Base-by-base conservation (phyloP, 1,140 invertebrate species). In the Drosophila micromelanica region DNA sequence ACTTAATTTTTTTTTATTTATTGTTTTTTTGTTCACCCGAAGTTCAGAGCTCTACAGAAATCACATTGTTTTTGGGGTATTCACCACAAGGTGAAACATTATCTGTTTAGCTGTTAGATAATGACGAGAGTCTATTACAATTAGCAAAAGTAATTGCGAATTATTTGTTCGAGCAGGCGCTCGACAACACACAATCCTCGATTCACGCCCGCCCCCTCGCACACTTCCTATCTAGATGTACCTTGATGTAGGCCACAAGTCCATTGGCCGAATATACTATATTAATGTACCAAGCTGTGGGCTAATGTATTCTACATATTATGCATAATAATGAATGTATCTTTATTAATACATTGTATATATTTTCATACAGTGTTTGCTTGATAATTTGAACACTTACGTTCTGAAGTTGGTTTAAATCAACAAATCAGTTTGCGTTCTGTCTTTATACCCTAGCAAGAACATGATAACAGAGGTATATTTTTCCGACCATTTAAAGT, bases 61-160 rank as follows among this genome's bases (percentile, higher is more conserved):
- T 82, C 82, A 69, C 74, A 69, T 73, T 77, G 59, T 60, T 76
- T 81, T 77, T 76, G 46, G 81, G 78, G 82, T 81, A 87, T 81
- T 81, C 81, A 86, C 81, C 82, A n/a, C 40, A 78, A 86, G 82
- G 81, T 72, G 73, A 81, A 65, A 35, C 61, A 76, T 73, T 73
- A 77, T 73, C 71, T 77, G 23, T 42, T 23, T 42, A 32, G 49
- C 30, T 32, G 59, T 55, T 69, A 87, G 81, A 86, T 78, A 86
- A 81, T 76, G 61, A 80, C 68, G 57, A 68, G 35, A 52, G 45
- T 80, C 65, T 85, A 80, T 69, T 73, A 81, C 82, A 86, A 86
- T 86, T 86, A 87, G 86, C 67, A 87, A 81, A 87, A 78, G 75
- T 86, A 86, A 86, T 86, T 86, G 74, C 75, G 64, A 80, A 70